Evolutionary conservation across 1,140 invertebrate species (phyloP).

Genomic region (Apis dorsata): DNA sequence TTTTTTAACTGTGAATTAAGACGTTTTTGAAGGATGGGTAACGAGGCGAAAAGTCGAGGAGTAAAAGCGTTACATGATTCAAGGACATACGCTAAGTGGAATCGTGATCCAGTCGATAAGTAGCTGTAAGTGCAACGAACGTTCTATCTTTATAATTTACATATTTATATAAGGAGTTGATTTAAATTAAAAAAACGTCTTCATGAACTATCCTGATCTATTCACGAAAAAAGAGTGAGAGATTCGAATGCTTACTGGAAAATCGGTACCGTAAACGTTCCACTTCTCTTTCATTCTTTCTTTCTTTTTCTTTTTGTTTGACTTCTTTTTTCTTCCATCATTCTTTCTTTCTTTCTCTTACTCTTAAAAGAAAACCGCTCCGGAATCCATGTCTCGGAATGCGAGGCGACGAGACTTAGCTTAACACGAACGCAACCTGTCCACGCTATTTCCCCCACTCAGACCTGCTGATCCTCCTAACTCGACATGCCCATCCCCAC

Average conservation of each 20-base stretch:
- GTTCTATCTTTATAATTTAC: slow-evolving; percentile 33
- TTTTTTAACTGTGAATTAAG: background rate
- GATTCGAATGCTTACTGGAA: slow-evolving; percentile 64
- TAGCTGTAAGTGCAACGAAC: slow-evolving; percentile 51
- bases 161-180: slow-evolving; percentile 31
- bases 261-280: slow-evolving; percentile 77
- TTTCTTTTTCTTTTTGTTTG: slow-evolving; percentile 26
- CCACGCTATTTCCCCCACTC: slow-evolving; percentile 54
- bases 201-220: background rate
- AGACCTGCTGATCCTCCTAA: slow-evolving; percentile 46
- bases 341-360: slow-evolving; percentile 22
- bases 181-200: slow-evolving; percentile 20
- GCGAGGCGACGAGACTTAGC: slow-evolving; percentile 58
- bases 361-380: slow-evolving; percentile 72
- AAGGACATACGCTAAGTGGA: slow-evolving; percentile 70
- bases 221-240: slow-evolving; percentile 26
- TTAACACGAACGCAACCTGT: slow-evolving; percentile 57
- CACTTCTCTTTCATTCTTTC: slow-evolving; percentile 65
- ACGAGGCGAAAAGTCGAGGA: slow-evolving; percentile 69
- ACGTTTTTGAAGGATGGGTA: slow-evolving; percentile 46
- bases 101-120: slow-evolving; percentile 71
- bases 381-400: slow-evolving; percentile 70
- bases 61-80: slow-evolving; percentile 75
- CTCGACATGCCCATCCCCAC: slow-evolving; percentile 41
- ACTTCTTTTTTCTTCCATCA: background rate